These are phyloP conservation scores for Xerus inauris DNA, from an alignment of 2,113 vertebrate species.

Conservation along the genomic window DNA sequence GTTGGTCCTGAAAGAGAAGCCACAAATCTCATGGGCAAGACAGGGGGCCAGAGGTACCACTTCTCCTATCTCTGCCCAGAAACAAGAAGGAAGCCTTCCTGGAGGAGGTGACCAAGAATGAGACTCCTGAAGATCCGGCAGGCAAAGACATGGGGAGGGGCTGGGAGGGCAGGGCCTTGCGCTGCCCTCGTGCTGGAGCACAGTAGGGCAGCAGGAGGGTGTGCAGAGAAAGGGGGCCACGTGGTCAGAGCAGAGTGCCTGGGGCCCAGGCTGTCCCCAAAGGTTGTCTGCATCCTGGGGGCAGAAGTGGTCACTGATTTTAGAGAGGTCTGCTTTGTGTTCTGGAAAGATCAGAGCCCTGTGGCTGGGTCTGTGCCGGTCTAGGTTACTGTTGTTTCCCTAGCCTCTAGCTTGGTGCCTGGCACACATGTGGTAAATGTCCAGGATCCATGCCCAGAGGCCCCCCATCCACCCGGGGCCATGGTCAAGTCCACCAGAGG, in stretches of 20 bases:
- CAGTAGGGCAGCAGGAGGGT: neutral
- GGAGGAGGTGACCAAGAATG: neutral
- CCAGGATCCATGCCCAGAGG: neutral
- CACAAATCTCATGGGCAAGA: neutral
- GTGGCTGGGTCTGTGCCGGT: neutral
- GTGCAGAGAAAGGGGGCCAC: neutral
- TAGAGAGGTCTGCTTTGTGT: neutral
- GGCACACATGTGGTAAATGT: neutral
- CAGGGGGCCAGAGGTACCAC: too few species aligned
- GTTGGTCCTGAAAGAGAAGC: neutral
- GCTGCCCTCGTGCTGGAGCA: too few species aligned
- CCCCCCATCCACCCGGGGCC: neutral
- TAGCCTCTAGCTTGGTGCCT: neutral
- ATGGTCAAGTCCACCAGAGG: neutral
- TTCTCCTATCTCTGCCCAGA: neutral
- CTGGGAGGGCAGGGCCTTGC: neutral
- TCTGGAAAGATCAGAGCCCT: neutral
- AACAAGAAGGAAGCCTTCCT: conserved; percentile 19
- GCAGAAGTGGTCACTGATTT: neutral
- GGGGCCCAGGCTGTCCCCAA: neutral
- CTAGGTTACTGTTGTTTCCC: neutral
- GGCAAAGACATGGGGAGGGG: neutral
- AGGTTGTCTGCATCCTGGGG: neutral
- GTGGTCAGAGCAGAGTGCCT: neutral
- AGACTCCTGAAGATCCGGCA: neutral